Conservation (phyloP, 2,113 vertebrate genomes). For the Acrocephalus arundinaceus region DNA sequence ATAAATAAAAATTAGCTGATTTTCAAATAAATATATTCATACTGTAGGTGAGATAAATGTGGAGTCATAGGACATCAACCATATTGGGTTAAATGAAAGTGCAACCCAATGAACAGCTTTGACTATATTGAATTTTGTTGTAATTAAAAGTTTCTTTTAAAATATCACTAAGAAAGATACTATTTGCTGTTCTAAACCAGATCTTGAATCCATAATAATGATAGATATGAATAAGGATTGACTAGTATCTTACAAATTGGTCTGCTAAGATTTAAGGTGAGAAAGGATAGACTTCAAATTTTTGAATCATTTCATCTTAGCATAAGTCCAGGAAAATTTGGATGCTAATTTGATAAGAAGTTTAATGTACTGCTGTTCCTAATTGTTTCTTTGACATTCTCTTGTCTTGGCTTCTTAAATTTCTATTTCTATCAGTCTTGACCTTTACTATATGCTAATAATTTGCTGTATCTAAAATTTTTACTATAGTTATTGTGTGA, state of each 20-base stretch:
- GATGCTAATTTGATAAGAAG: not conserved
- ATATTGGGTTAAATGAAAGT: not conserved
- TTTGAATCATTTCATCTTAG: not conserved
- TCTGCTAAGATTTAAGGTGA: not conserved
- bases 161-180: not conserved
- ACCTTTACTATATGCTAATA: not conserved
- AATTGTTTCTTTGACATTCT: not conserved
- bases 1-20: not conserved
- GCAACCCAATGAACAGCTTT: not conserved
- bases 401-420: not conserved
- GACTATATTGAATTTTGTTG: not conserved
- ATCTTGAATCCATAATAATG: not conserved
- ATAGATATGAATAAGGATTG: not conserved
- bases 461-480: not conserved
- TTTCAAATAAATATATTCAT: not conserved
- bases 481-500: not conserved
- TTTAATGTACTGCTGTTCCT: not conserved
- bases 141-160: not conserved
- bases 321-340: not conserved
- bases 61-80: not conserved
- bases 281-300: not conserved
- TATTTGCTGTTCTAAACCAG: not conserved
- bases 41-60: not conserved
- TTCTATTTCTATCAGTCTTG: not conserved
- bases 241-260: not conserved